Conservation (phyloP, 2,113 vertebrate species). For the Emydocephalus ijimae region DNA sequence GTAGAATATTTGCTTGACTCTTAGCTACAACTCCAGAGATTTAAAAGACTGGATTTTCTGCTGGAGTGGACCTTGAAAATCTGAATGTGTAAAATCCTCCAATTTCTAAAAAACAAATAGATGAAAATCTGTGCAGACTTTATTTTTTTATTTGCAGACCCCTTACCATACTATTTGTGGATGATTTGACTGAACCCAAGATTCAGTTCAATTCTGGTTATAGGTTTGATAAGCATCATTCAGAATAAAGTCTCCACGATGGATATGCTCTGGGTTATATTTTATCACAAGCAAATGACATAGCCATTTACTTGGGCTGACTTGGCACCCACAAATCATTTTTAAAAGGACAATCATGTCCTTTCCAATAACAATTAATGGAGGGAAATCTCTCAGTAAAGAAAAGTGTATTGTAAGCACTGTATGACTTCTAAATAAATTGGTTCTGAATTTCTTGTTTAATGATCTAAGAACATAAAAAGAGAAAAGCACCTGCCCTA, state of each 20-base stretch:
- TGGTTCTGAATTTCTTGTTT: background rate
- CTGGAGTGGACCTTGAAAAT: background rate
- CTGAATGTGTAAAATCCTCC: background rate
- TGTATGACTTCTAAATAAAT: background rate
- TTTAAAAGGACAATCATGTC: conserved; percentile 3
- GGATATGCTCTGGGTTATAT: background rate
- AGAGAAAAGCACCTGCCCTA: background rate
- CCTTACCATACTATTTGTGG: background rate
- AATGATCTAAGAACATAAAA: background rate
- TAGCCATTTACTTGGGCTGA: background rate
- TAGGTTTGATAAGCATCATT: background rate
- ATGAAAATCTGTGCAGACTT: background rate
- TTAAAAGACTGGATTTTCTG: background rate
- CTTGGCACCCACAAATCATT: background rate
- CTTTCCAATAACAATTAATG: conserved; percentile 16
- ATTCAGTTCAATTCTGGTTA: background rate
- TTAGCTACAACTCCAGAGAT: background rate
- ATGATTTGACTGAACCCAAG: background rate
- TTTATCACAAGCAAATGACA: background rate
- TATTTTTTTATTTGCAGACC: background rate
- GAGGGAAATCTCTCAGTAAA: background rate
- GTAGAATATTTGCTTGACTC: background rate
- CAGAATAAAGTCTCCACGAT: background rate
- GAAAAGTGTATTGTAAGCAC: background rate
- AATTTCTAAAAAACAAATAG: background rate